Conservation (phyloP, 2,888 invertebrate species). For the Neoitamus cyanurus region DNA sequence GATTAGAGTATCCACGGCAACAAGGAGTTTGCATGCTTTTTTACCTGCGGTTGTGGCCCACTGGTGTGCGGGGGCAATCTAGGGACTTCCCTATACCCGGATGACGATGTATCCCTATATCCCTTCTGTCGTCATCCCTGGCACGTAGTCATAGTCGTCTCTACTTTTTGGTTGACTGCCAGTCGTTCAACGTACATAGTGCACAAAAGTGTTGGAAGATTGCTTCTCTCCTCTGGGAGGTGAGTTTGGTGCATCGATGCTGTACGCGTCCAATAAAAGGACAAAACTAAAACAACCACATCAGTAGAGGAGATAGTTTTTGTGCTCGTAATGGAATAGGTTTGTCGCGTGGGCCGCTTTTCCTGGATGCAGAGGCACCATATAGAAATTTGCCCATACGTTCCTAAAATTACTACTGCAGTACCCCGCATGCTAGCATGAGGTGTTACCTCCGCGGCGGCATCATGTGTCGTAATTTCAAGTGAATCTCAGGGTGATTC, state of each 20-base stretch:
- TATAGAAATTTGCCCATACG: not conserved
- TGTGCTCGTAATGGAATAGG: not conserved
- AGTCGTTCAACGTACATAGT: not conserved
- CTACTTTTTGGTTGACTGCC: not conserved
- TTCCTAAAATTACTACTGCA: not conserved
- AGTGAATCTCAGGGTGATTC: not conserved
- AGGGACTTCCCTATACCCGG: not conserved
- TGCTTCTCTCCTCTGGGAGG: not conserved
- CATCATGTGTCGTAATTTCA: not conserved
- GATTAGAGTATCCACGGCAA: constrained; percentile 30
- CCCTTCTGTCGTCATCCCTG: not conserved
- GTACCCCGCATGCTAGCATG: not conserved
- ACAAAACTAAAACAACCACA: not conserved
- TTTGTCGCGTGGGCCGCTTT: not conserved
- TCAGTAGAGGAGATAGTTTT: not conserved
- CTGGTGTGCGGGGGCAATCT: not conserved
- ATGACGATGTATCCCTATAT: not conserved
- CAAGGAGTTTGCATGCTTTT: constrained; percentile 23
- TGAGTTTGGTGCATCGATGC: not conserved
- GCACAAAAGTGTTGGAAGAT: not conserved
- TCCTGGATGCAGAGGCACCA: not conserved
- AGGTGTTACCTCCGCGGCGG: not conserved
- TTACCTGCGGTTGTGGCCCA: not conserved
- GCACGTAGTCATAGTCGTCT: not conserved
- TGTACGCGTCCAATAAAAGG: not conserved